phyloP scores from a whole-genome alignment of 2,888 invertebrate species.

The Andrena haemorrhoa region DNA sequence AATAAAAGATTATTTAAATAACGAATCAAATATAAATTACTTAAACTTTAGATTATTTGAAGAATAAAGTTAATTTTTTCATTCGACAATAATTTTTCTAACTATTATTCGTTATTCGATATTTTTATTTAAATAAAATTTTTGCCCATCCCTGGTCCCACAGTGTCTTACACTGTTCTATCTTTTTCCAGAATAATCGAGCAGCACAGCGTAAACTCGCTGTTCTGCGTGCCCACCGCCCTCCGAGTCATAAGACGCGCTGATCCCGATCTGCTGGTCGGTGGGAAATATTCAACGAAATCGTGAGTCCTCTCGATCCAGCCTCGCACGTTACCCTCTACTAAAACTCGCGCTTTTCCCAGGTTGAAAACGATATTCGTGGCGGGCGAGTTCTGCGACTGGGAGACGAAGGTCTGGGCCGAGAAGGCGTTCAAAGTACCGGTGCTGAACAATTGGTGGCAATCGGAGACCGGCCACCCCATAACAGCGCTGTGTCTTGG shows the following conservation, averaged over 20 bases:
- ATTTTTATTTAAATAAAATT: too few species aligned
- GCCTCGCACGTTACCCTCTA: not conserved
- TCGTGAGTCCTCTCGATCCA: conserved; percentile 84
- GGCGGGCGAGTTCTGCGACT: conserved; percentile 97
- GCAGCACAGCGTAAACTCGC: conserved; percentile 93
- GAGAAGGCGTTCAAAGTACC: conserved; percentile 90
- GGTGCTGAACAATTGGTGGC: conserved; percentile 98
- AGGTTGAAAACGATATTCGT: conserved; percentile 90
- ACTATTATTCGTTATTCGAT: too few species aligned
- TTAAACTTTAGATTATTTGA: too few species aligned
- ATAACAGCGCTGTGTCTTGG: conserved; percentile 94
- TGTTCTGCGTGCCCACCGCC: conserved; percentile 97
- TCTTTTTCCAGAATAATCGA: conserved; percentile 90
- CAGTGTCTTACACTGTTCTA: not conserved
- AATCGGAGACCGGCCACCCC: conserved; percentile 97
- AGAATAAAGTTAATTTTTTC: too few species aligned
- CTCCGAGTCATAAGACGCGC: conserved; percentile 93
- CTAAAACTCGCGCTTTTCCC: not conserved
- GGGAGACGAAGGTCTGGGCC: conserved; percentile 94
- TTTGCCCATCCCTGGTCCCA: too few species aligned
- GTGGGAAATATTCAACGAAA: conserved; percentile 90
- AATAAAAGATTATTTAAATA: too few species aligned
- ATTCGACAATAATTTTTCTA: too few species aligned
- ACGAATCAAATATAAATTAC: too few species aligned
- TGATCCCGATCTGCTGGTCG: conserved; percentile 90